Conservation (phyloP, 2,113 vertebrate species). For the Ictalurus furcatus region DNA sequence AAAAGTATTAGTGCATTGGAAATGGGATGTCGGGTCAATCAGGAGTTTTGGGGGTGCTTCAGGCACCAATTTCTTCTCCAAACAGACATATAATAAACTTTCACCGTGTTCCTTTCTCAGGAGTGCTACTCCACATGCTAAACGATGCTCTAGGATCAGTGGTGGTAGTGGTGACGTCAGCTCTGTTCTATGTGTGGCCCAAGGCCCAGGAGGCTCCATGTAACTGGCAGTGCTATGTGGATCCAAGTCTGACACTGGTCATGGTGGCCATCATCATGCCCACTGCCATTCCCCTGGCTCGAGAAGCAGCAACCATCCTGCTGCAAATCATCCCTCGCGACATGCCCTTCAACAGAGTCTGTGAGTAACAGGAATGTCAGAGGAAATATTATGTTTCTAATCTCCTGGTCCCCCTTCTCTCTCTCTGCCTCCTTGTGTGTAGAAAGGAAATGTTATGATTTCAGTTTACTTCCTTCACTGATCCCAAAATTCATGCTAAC, state of each 20-base stretch:
- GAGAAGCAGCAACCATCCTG: constrained; percentile 80
- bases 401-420: background rate
- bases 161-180: constrained; percentile 59
- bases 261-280: constrained; percentile 83
- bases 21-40: background rate
- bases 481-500: background rate
- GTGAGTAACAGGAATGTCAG: constrained; percentile 42
- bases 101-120: constrained; percentile 5
- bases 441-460: background rate
- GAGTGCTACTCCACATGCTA: constrained; percentile 60
- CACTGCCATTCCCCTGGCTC: constrained; percentile 79
- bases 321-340: constrained; percentile 81
- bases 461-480: background rate
- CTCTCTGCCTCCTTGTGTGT: background rate
- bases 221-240: constrained; percentile 87
- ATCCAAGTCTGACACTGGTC: constrained; percentile 81
- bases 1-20: background rate
- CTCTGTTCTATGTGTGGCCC: constrained; percentile 64
- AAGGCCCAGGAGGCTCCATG: constrained; percentile 59
- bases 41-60: background rate
- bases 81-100: background rate
- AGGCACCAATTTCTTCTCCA: background rate
- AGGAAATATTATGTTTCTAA: background rate
- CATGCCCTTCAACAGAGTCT: constrained; percentile 32
- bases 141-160: constrained; percentile 64